phyloP scores from a whole-genome alignment of 2,113 vertebrate species.

The Channa maculata region DNA sequence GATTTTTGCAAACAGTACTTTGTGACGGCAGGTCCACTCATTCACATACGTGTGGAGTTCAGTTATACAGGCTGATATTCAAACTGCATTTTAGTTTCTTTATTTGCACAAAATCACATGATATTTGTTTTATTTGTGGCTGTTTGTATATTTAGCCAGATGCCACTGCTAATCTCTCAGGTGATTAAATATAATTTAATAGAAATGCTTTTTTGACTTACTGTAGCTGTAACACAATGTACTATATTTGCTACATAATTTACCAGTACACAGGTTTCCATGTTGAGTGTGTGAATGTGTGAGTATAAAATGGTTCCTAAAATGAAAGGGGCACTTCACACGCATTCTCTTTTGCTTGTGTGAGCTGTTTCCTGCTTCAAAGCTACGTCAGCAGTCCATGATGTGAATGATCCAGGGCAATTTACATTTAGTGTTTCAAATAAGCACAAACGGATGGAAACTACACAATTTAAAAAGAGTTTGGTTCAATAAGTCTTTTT shows the following conservation, averaged over 20 bases:
- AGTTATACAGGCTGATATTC: too few species aligned
- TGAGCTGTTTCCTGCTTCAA: background rate
- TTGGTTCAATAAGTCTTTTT: background rate
- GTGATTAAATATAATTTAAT: too few species aligned
- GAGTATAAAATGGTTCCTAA: too few species aligned
- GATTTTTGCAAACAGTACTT: too few species aligned
- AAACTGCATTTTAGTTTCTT: background rate
- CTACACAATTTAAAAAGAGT: background rate
- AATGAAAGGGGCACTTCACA: background rate
- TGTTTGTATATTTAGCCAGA: background rate
- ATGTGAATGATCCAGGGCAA: background rate
- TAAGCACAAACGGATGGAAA: background rate
- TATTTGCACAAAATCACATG: background rate
- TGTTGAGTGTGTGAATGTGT: too few species aligned
- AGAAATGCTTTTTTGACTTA: too few species aligned
- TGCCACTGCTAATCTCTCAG: too few species aligned
- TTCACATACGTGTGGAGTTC: background rate
- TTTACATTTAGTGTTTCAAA: background rate
- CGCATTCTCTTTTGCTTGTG: background rate
- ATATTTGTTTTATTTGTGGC: background rate
- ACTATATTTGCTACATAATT: too few species aligned
- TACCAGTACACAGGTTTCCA: too few species aligned
- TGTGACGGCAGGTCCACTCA: background rate
- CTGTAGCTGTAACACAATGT: too few species aligned
- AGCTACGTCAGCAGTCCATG: background rate